These are phyloP conservation scores for Torymus texanus DNA, from an alignment of 2,888 invertebrate genomes.

Conservation along the genomic window DNA sequence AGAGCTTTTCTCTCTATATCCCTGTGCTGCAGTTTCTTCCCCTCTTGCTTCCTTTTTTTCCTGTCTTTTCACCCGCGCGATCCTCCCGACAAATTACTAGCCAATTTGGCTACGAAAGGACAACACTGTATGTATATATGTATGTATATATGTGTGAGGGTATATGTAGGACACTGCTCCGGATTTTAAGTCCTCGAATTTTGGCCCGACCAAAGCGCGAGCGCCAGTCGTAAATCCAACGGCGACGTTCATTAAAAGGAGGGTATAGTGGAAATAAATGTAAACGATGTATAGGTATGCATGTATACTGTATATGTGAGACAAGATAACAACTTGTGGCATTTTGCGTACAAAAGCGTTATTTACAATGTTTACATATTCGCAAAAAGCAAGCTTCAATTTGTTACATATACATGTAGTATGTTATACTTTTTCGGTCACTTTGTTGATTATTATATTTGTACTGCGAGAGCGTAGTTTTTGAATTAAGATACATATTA, in stretches of 20 bases:
- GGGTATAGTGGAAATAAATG: not conserved
- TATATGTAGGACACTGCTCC: not conserved
- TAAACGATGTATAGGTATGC: no score
- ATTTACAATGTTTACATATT: no score
- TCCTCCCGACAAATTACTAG: slow-evolving; percentile 44
- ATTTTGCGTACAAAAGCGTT: not conserved
- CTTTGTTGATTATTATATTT: no score
- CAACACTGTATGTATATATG: not conserved
- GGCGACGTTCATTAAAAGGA: slow-evolving; percentile 46
- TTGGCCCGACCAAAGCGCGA: slow-evolving; percentile 23
- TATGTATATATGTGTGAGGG: no score
- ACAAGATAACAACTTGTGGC: slow-evolving; percentile 18
- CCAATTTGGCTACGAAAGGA: slow-evolving; percentile 40
- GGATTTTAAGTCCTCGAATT: slow-evolving; percentile 23
- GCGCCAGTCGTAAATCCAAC: slow-evolving; percentile 47
- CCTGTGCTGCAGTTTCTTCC: not conserved
- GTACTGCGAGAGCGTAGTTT: no score
- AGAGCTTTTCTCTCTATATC: not conserved
- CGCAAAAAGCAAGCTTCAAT: no score
- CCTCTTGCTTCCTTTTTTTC: not conserved
- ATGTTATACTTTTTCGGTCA: not conserved
- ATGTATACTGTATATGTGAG: no score
- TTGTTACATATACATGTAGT: not conserved
- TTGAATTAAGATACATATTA: no score
- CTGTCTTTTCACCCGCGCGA: not conserved